Conservation (phyloP, 2,888 invertebrate species). For the Malthinus flaveolus region DNA sequence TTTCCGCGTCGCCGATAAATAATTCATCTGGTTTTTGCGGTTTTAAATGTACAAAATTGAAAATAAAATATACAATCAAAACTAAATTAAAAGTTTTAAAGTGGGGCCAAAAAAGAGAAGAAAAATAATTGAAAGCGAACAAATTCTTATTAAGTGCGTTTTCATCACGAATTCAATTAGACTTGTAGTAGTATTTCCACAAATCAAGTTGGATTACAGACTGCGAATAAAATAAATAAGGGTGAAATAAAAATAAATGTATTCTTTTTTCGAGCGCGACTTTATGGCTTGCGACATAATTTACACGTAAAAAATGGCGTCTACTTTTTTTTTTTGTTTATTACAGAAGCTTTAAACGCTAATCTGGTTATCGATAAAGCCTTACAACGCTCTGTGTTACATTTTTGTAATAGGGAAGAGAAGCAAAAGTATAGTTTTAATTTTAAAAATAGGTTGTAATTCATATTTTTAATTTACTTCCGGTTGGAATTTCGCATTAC, state of each 20-base stretch:
- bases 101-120: no score
- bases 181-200: constrained; percentile 16
- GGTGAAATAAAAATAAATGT: constrained; percentile 10
- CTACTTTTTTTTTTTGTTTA: neutral
- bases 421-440: constrained; percentile 19
- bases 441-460: constrained; percentile 19
- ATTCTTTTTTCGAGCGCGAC: constrained; percentile 1
- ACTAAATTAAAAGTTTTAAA: no score
- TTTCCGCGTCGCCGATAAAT: no score
- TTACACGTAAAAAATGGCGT: constrained; percentile 7
- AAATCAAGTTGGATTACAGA: constrained; percentile 24
- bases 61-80: no score
- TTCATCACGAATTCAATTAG: constrained; percentile 24
- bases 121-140: no score
- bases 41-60: no score
- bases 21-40: no score
- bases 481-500: constrained; percentile 12
- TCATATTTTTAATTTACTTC: constrained; percentile 18
- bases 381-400: neutral
- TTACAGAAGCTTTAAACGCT: neutral
- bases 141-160: constrained; percentile 7
- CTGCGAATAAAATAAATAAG: constrained; percentile 23
- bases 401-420: neutral
- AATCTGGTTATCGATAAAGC: constrained; percentile 3
- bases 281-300: neutral